Conservation (phyloP, 2,797 vertebrate species). For the Gobio occitaniae region DNA sequence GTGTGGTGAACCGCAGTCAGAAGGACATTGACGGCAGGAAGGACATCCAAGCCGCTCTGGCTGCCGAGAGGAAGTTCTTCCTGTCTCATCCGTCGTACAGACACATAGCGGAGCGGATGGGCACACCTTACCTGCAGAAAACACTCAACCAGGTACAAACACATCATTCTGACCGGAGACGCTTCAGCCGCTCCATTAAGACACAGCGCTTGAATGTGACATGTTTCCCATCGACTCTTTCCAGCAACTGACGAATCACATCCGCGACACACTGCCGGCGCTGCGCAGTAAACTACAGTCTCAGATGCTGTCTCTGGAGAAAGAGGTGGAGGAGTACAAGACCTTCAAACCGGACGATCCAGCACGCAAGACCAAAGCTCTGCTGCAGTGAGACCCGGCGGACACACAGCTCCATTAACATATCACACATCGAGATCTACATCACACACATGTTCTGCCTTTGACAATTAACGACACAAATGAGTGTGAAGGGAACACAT, state of each 20-base stretch:
- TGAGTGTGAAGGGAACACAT: neutral
- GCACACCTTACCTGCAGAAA: conserved; percentile 91
- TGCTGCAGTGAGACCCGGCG: conserved; percentile 84
- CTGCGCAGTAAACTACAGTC: conserved; percentile 94
- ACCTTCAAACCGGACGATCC: conserved; percentile 95
- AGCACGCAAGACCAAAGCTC: conserved; percentile 92
- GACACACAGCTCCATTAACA: accelerated
- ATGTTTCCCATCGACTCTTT: neutral
- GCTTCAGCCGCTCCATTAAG: neutral
- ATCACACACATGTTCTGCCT: neutral
- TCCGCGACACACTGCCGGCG: conserved; percentile 90
- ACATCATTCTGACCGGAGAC: neutral
- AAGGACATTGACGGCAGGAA: conserved; percentile 98
- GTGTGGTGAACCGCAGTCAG: conserved; percentile 97
- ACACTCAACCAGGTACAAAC: conserved; percentile 88
- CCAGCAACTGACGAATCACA: conserved; percentile 98
- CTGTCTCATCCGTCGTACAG: conserved; percentile 93
- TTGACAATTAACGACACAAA: neutral
- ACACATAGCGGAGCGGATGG: conserved; percentile 95
- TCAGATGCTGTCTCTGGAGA: conserved; percentile 92
- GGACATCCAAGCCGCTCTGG: conserved; percentile 90
- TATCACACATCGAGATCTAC: neutral
- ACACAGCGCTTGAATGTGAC: neutral
- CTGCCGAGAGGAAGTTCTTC: conserved; percentile 96
- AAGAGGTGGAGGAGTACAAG: conserved; percentile 96